Evolutionary conservation across 1,140 invertebrate species (phyloP).

Genomic region (Drosophila navojoa): DNA sequence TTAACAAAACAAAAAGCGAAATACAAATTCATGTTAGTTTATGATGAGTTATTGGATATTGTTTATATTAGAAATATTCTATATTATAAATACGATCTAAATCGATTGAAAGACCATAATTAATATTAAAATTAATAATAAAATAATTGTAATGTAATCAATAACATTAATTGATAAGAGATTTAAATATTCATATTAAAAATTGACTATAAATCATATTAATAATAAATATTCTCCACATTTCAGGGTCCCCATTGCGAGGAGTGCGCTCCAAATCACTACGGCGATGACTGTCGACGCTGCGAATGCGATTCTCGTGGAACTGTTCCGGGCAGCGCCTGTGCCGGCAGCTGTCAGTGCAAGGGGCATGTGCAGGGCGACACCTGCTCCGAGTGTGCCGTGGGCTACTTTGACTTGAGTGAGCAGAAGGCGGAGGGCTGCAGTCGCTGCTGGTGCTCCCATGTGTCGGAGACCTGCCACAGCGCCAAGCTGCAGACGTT

Average conservation of each 20-base stretch:
- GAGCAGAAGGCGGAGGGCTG: constrained; percentile 92
- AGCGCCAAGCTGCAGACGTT: constrained; percentile 86
- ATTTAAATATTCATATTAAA: too few species aligned
- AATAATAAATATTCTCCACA: too few species aligned
- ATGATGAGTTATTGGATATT: too few species aligned
- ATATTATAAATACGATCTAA: too few species aligned
- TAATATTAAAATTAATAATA: too few species aligned
- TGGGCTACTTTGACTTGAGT: constrained; percentile 93
- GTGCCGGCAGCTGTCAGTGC: constrained; percentile 93
- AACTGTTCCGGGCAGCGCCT: constrained; percentile 86
- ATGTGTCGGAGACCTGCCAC: constrained; percentile 89
- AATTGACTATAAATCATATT: too few species aligned
- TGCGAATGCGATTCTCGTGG: constrained; percentile 94
- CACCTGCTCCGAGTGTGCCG: constrained; percentile 92
- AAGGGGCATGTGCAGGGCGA: constrained; percentile 93
- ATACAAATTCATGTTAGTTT: too few species aligned
- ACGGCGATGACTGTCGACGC: constrained; percentile 90
- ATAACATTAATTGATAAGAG: too few species aligned
- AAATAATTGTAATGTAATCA: too few species aligned
- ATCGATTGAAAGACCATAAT: too few species aligned
- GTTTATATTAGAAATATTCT: too few species aligned
- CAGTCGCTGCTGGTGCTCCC: constrained; percentile 95
- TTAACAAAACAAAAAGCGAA: too few species aligned
- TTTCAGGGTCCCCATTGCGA: constrained; percentile 91
- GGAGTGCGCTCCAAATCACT: constrained; percentile 91